phyloP scores from a whole-genome alignment of 2,113 vertebrate species.

The Chionodraco myersi region DNA sequence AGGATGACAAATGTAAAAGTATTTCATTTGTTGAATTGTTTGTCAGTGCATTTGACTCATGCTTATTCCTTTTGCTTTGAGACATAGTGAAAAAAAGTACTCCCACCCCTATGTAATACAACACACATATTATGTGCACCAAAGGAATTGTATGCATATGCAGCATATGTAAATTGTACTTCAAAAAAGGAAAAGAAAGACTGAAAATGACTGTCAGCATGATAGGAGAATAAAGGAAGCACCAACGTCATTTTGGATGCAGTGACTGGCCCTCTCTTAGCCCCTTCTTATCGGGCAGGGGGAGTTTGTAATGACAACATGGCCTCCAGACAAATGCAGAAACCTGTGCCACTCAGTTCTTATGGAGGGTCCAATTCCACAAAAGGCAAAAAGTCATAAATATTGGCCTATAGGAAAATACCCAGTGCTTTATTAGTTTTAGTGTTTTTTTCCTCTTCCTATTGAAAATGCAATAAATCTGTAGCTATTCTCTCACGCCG shows the following conservation, averaged over 20 bases:
- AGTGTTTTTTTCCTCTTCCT: constrained; percentile 50
- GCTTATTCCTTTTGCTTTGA: too few species aligned
- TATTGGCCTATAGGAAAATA: constrained; percentile 73
- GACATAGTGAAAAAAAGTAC: background rate
- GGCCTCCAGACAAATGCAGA: constrained; percentile 67
- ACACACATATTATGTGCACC: constrained; percentile 5
- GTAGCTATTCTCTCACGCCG: constrained; percentile 56
- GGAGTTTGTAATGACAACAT: constrained; percentile 69
- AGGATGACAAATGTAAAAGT: too few species aligned
- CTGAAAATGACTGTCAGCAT: constrained; percentile 68
- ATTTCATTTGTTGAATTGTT: too few species aligned
- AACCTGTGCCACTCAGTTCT: constrained; percentile 50
- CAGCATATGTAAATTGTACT: constrained; percentile 59
- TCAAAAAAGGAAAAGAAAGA: constrained; percentile 50
- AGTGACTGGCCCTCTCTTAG: constrained; percentile 49
- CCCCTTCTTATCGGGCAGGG: constrained; percentile 35
- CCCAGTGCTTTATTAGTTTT: constrained; percentile 73
- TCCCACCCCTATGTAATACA: constrained; percentile 11
- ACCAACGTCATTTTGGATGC: constrained; percentile 64
- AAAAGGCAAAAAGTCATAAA: constrained; percentile 72
- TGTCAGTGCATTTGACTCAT: too few species aligned
- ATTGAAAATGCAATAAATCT: constrained; percentile 81
- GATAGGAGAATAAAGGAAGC: constrained; percentile 68
- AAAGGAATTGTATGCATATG: constrained; percentile 9
- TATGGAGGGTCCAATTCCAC: constrained; percentile 54